Conservation (phyloP, 2,888 invertebrate genomes). For the Dyspetes luteomarginatus region DNA sequence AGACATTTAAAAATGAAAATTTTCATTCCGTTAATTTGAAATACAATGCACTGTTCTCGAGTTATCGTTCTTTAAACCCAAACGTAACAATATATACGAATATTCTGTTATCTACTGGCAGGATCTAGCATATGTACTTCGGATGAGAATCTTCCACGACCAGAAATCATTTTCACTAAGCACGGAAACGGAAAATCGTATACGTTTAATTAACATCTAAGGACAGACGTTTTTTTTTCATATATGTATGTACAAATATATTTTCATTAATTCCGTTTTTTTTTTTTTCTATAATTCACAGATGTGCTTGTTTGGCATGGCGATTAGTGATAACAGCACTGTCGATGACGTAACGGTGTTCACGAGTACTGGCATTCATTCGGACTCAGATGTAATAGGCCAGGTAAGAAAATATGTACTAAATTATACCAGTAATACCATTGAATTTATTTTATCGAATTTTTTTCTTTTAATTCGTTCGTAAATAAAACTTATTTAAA, state of each 20-base stretch:
- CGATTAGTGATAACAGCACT: conserved; percentile 79
- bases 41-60: no score
- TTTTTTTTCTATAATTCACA: conserved; percentile 73
- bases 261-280: conserved; percentile 14
- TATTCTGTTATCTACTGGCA: no score
- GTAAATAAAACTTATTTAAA: no score
- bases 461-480: no score
- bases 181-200: neutral
- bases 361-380: conserved; percentile 69
- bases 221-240: neutral
- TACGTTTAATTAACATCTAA: neutral
- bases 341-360: conserved; percentile 73
- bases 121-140: neutral
- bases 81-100: no score
- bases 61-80: no score
- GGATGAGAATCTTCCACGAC: neutral
- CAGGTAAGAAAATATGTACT: no score
- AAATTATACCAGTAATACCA: no score
- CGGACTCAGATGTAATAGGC: conserved; percentile 74
- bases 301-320: conserved; percentile 79
- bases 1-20: no score
- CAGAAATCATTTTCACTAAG: neutral
- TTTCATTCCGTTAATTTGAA: no score
- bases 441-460: no score
- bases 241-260: neutral